Base-by-base conservation (phyloP, 2,888 invertebrate genomes). In the Spatulosminthurus flaviceps region DNA sequence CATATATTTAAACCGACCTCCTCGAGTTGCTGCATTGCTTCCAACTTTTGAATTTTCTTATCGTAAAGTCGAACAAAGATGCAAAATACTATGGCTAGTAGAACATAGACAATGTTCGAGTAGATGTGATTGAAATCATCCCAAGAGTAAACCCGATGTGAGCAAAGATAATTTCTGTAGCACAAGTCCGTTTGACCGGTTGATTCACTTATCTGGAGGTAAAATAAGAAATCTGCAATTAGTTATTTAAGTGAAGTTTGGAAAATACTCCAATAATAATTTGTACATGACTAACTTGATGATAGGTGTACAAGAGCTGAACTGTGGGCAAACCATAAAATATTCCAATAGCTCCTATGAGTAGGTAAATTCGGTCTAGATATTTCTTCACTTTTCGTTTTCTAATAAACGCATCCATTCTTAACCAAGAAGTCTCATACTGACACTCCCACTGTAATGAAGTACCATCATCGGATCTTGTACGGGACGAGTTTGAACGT, bases 41-140 rank as follows among this genome's bases (percentile, higher is more conserved):
- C n/a, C 16, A 51, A 13, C 51, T 2, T n/a, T 11, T 51, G n/a
- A 28, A 69, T 43, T 69, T 69, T 67, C 0, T 5, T 4, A 7
- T 67, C n/a, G 9, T 69, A 69, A 5, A 13, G n/a, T 26, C 79
- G 73, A 24, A 83, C 84, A 67, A 83, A 79, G 60, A 78, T 66
- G 29, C 80, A 79, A 61, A 81, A 83, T 5, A 80, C 34, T 41
- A 83, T 19, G 21, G 82, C 83, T 75, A 82, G 81, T 19, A 82
- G 78, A 13, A 83, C 78, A 70, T 83, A 83, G 0, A 81, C 79
- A 51, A 83, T 79, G 66, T 84, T 84, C 16, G 83, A 83, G 81
- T 82, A 84, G 60, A 84, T 83, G 60, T 84, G 84, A 76, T 84
- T 84, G 66, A 83, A 83, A 73, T 84, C 84, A 22, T 71, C 34